phyloP scores from a whole-genome alignment of 2,888 invertebrate genomes.

The Cloeon dipterum region DNA sequence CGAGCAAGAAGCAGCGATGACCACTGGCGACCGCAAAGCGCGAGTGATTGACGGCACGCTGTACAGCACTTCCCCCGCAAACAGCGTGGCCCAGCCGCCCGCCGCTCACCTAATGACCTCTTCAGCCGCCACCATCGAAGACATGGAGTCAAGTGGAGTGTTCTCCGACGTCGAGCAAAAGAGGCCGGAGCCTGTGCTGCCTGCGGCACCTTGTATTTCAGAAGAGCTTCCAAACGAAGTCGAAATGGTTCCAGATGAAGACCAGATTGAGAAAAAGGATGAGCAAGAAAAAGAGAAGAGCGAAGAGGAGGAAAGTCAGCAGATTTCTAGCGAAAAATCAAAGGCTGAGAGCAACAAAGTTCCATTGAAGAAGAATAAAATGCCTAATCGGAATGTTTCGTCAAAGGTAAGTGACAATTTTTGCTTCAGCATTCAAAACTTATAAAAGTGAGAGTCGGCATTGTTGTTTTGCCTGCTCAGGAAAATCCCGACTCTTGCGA shows the following conservation, averaged over 20 bases:
- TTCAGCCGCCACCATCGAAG: constrained; percentile 32
- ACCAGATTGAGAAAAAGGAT: constrained; percentile 3
- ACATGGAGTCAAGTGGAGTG: constrained; percentile 78
- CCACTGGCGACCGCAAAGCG: constrained; percentile 46
- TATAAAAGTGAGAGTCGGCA: too few species aligned
- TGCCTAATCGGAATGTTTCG: constrained; percentile 52
- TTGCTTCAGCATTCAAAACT: constrained; percentile 16
- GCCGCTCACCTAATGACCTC: constrained; percentile 7
- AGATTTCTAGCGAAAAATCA: background rate
- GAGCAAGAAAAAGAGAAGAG: constrained; percentile 2
- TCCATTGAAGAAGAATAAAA: constrained; percentile 38
- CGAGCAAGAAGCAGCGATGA: constrained; percentile 44
- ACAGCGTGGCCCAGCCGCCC: constrained; percentile 21
- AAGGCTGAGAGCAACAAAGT: constrained; percentile 16
- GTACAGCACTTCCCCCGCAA: constrained; percentile 34
- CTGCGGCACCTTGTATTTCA: too few species aligned
- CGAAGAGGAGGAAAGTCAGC: background rate
- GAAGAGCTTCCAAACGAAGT: too few species aligned
- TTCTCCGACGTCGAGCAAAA: constrained; percentile 57
- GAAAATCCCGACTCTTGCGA: too few species aligned
- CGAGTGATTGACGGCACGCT: constrained; percentile 76
- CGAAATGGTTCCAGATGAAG: background rate
- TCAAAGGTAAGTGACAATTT: constrained; percentile 54
- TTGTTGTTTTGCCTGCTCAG: too few species aligned
- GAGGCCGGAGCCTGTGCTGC: background rate